Conservation (phyloP, 2,113 vertebrate species). For the Origma solitaria region DNA sequence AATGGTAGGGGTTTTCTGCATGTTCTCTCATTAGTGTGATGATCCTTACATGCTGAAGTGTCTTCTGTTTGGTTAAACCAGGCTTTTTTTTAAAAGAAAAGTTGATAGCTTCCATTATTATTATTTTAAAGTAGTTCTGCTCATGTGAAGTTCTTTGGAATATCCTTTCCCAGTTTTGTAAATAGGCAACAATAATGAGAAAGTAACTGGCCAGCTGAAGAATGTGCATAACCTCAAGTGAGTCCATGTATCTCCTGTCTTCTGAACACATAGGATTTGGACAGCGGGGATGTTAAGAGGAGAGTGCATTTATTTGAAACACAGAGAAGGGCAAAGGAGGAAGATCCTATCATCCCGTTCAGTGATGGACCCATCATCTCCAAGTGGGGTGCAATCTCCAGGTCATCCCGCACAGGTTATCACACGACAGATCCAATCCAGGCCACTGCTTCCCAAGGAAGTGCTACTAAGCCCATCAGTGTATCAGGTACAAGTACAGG, state of each 20-base stretch:
- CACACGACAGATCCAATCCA: constrained; percentile 93
- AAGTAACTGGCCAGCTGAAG: background rate
- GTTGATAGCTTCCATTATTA: background rate
- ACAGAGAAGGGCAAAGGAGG: constrained; percentile 87
- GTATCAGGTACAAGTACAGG: constrained; percentile 80
- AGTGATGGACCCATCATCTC: constrained; percentile 95
- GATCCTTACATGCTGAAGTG: background rate
- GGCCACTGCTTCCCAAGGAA: constrained; percentile 91
- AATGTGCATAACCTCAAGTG: background rate
- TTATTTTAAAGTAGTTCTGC: background rate
- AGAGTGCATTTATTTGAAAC: constrained; percentile 87
- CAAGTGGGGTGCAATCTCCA: constrained; percentile 96
- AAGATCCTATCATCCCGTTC: constrained; percentile 97
- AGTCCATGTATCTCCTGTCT: background rate
- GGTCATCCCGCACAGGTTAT: constrained; percentile 90
- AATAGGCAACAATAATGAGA: background rate
- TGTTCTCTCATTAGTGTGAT: constrained; percentile 39
- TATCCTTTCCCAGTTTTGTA: background rate
- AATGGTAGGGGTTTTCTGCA: constrained; percentile 76
- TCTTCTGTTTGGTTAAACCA: constrained; percentile 34
- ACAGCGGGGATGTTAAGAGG: constrained; percentile 80
- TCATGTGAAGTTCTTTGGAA: background rate
- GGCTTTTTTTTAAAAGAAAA: background rate
- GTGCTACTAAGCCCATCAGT: constrained; percentile 88
- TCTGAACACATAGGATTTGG: constrained; percentile 73